Evolutionary conservation across 2,797 vertebrate genomes (phyloP), one percentile per base, ranked within the genome.

Genomic region (Chlorospingus flavigularis): DNA sequence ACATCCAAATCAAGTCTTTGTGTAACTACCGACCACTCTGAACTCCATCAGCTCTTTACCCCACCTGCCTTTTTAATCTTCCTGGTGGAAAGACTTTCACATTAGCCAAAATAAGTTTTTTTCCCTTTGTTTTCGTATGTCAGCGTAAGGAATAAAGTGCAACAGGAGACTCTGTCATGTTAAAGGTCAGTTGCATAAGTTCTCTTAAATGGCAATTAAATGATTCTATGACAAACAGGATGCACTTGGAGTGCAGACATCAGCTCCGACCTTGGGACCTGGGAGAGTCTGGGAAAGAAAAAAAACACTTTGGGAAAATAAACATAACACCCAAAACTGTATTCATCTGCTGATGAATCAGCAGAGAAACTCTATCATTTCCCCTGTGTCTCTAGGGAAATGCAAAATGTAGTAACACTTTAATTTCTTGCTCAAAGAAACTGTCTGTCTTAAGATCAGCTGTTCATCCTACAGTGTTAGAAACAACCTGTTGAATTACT

Each of bases 251-350:
- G 81, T 79, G 90, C 95, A 95, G 94, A 92, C 95, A 97, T 97
- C 94, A 85, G 45, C 92, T 96, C 84, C 86, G 92, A 97, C 95
- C 94, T 93, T 92, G 94, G 90, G 93, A 97, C 93, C 95, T 97
- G 97, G 96, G 96, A 98, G 96, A 96, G 97, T 96, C 97, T 97
- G 96, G 96, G 97, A 97, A 98, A 96, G 92, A 95, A 95, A 94
- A 73, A 62, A 61, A 54, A 25, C 9, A 3, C 88, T 93, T 97
- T 97, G 83, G 93, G 97, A 97, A 97, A 96, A 96, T 61, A 85
- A 97, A 96, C 58, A 73, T 94, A 96, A 95, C 88, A 88, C 94
- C 95, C 91, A 96, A 95, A 94, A 83, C 92, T 93, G 76, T 83
- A 83, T 65, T 71, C 72, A 71, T 71, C 72, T 65, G 92, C 77